A percentile compares a stretch with the other conserved stretches of the same genome.
Conservation (phyloP, 2,113 vertebrate genomes). For the Leptobrachium ailaonicum region DNA sequence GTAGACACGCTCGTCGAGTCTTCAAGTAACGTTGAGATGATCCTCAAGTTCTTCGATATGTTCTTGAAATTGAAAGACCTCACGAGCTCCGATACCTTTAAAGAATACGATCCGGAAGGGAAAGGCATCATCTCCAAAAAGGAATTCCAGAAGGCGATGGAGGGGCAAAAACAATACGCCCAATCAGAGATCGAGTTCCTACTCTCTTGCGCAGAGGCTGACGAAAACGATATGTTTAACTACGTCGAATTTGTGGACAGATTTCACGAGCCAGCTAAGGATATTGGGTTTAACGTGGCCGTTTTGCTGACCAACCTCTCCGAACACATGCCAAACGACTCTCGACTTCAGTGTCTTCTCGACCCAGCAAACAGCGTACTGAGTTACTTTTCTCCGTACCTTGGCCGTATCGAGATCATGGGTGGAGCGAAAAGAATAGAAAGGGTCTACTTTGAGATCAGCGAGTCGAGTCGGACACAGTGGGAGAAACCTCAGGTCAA, state of each 20-base stretch:
- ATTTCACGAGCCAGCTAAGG: slow-evolving; percentile 95
- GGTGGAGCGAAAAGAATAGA: slow-evolving; percentile 96
- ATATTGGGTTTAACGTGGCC: slow-evolving; percentile 96
- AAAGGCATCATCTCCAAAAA: slow-evolving; percentile 96
- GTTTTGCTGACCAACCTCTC: slow-evolving; percentile 93
- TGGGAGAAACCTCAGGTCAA: slow-evolving; percentile 99
- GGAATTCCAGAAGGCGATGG: slow-evolving; percentile 98
- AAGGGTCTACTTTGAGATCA: slow-evolving; percentile 97
- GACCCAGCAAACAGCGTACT: slow-evolving; percentile 91
- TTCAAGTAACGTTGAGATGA: slow-evolving; percentile 97
- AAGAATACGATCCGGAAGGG: slow-evolving; percentile 87
- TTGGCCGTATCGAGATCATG: slow-evolving; percentile 97
- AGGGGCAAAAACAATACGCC: slow-evolving; percentile 94
- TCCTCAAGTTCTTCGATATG: slow-evolving; percentile 98
- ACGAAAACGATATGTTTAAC: slow-evolving; percentile 97
- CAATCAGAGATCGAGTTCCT: slow-evolving; percentile 95
- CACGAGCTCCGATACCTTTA: slow-evolving; percentile 92
- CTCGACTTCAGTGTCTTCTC: slow-evolving; percentile 86
- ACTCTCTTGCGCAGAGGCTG: slow-evolving; percentile 90
- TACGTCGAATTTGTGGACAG: slow-evolving; percentile 92
- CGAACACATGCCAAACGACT: slow-evolving; percentile 95
- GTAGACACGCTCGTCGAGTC: slow-evolving; percentile 97
- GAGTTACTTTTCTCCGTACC: slow-evolving; percentile 92
- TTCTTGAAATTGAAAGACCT: slow-evolving; percentile 97
- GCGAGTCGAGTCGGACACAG: slow-evolving; percentile 91